Evolutionary conservation across 2,888 invertebrate species (phyloP).

Genomic region (Blastobasis lacticolella): DNA sequence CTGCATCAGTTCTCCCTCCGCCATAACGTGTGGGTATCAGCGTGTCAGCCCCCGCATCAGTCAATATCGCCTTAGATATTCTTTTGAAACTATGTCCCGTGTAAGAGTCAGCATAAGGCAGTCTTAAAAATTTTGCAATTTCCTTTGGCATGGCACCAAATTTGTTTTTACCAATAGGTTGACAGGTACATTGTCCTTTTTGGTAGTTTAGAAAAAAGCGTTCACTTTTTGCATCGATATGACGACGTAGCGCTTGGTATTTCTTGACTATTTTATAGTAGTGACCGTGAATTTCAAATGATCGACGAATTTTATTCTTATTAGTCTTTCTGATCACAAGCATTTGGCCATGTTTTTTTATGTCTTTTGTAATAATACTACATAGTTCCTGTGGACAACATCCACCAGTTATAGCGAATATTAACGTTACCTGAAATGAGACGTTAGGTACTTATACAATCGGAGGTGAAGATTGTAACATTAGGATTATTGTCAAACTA

Average conservation of each 20-base stretch:
- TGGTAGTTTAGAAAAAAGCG: constrained; percentile 14
- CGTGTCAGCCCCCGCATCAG: neutral
- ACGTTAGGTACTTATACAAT: constrained; percentile 1
- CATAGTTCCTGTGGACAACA: constrained; percentile 7
- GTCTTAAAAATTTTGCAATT: constrained; percentile 12
- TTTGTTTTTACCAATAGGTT: constrained; percentile 13
- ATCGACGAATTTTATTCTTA: constrained; percentile 12
- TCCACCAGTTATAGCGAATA: constrained; percentile 14
- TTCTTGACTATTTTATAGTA: constrained; percentile 10
- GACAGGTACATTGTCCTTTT: constrained; percentile 14
- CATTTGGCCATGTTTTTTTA: constrained; percentile 12
- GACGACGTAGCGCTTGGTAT: constrained; percentile 8
- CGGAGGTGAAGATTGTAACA: neutral
- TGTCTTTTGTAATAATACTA: constrained; percentile 8
- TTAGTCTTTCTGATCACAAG: constrained; percentile 9
- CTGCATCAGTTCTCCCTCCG: neutral
- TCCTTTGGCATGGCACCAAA: constrained; percentile 15
- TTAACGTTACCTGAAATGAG: constrained; percentile 11
- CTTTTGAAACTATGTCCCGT: constrained; percentile 13
- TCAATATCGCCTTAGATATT: neutral
- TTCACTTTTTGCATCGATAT: constrained; percentile 8
- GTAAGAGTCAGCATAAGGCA: constrained; percentile 8
- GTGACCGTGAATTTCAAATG: constrained; percentile 6
- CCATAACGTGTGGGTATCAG: neutral
- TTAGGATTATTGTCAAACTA: neutral